phyloP scores from a whole-genome alignment of 2,797 vertebrate species.

The Poeciliopsis infans region DNA sequence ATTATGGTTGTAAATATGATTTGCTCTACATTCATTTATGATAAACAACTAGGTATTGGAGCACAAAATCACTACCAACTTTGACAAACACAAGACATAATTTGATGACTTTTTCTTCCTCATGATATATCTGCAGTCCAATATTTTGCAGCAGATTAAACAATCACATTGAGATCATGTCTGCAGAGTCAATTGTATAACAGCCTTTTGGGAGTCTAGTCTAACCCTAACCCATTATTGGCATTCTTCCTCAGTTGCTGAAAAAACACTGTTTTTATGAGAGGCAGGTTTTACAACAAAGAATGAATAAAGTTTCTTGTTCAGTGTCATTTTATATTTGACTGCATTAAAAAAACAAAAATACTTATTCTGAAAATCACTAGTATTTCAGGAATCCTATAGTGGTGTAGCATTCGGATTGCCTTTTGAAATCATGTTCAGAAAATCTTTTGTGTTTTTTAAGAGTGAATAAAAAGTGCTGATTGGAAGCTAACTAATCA shows the following conservation, averaged over 20 bases:
- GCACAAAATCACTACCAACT: neutral
- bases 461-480: neutral
- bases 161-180: neutral
- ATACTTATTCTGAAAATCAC: neutral
- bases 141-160: neutral
- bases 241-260: neutral
- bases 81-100: neutral
- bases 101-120: neutral
- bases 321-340: neutral
- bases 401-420: neutral
- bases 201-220: neutral
- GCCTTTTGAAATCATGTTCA: neutral
- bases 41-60: neutral
- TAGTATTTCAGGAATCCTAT: neutral
- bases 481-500: neutral
- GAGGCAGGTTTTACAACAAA: neutral
- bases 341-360: neutral
- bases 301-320: neutral
- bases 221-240: neutral
- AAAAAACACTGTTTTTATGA: neutral
- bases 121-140: neutral
- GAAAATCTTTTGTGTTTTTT: neutral
- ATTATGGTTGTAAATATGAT: neutral
- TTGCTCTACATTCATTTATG: neutral
- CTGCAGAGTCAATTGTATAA: neutral